Evolutionary conservation across 2,797 vertebrate species (phyloP).

Genomic region (Clarias platycephalus): DNA sequence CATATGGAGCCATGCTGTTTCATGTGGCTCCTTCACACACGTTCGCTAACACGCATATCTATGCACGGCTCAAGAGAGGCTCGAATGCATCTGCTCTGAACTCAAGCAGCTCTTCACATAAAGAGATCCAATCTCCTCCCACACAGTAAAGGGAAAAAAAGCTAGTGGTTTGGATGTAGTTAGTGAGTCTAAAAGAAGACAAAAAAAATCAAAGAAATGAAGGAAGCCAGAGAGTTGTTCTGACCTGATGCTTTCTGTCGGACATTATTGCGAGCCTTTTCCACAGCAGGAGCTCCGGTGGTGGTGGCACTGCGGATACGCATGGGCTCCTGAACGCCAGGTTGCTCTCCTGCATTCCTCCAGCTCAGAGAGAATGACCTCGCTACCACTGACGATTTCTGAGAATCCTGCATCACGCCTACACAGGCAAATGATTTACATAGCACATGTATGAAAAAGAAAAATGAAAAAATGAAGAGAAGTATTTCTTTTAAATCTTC

Average conservation of each 20-base stretch:
- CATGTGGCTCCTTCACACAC: conserved; percentile 58
- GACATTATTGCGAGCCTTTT: conserved; percentile 91
- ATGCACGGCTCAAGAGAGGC: conserved; percentile 51
- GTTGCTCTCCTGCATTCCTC: conserved; percentile 85
- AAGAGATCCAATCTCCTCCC: conserved; percentile 54
- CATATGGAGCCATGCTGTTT: conserved; percentile 69
- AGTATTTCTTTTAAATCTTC: background rate
- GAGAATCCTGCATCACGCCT: conserved; percentile 85
- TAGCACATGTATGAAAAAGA: background rate
- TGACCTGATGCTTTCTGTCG: conserved; percentile 93
- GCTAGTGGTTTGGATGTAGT: conserved; percentile 16
- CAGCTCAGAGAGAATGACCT: conserved; percentile 95
- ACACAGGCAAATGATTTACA: conserved; percentile 26
- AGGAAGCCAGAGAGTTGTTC: conserved; percentile 22
- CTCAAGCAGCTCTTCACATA: conserved; percentile 64
- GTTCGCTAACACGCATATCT: conserved; percentile 51
- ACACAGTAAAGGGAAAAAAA: conserved; percentile 47
- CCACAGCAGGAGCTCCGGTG: conserved; percentile 91
- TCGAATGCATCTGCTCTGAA: conserved; percentile 64
- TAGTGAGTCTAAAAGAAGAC: background rate
- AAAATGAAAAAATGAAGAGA: background rate
- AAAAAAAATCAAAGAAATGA: background rate
- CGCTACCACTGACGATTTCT: conserved; percentile 84
- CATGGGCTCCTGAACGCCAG: conserved; percentile 85
- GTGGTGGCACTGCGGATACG: conserved; percentile 94